These are phyloP conservation scores for Dynastes hyllus DNA, from an alignment of 2,888 invertebrate genomes.

Conservation along the genomic window DNA sequence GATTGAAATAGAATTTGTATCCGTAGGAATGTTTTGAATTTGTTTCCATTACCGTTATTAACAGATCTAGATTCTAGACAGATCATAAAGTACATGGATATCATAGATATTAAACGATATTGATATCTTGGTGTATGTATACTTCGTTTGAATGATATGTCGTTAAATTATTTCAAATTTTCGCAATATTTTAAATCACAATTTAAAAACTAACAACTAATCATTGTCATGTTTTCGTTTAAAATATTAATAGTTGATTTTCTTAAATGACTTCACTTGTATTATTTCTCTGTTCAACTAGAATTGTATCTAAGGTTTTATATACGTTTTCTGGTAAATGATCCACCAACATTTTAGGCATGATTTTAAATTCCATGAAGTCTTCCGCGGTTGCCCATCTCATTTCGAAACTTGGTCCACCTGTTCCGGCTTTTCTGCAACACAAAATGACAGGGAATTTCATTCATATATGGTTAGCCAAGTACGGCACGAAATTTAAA, in stretches of 20 bases:
- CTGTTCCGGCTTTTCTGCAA: conserved; percentile 77
- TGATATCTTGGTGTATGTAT: conserved; percentile 14
- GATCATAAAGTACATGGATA: neutral
- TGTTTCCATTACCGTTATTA: neutral
- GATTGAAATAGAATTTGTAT: neutral
- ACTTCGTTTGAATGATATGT: conserved; percentile 20
- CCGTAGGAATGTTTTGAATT: conserved; percentile 12
- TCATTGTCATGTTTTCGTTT: conserved; percentile 2
- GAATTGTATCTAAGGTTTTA: conserved; percentile 79
- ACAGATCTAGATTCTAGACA: neutral
- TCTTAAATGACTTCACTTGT: conserved; percentile 61
- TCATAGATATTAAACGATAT: neutral
- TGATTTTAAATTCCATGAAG: conserved; percentile 87
- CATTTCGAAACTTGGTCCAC: conserved; percentile 82
- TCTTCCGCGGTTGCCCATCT: conserved; percentile 87
- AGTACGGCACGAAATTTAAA: conserved; percentile 38
- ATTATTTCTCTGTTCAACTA: conserved; percentile 72
- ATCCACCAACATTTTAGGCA: conserved; percentile 89
- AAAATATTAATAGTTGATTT: neutral
- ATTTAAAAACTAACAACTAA: conserved; percentile 9
- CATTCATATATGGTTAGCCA: neutral
- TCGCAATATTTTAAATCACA: neutral
- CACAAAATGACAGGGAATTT: conserved; percentile 49
- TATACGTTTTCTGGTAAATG: conserved; percentile 89
- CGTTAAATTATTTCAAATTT: neutral